Evolutionary conservation across 2,888 invertebrate genomes (phyloP).

Genomic region (Cantharis rustica): DNA sequence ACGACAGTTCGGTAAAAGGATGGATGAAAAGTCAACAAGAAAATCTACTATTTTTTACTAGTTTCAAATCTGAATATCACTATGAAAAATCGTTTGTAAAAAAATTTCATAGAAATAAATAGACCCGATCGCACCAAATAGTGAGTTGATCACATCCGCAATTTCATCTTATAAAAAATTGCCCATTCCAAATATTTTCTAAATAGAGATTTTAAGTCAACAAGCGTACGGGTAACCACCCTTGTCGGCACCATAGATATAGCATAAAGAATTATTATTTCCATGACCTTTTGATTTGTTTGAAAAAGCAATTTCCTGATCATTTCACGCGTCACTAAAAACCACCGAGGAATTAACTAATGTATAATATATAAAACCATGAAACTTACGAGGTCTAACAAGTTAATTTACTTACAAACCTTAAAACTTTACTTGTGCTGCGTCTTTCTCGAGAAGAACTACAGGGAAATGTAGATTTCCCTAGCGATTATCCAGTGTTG

Average conservation of each 20-base stretch:
- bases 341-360: neutral
- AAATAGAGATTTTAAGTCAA: neutral
- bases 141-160: neutral
- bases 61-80: neutral
- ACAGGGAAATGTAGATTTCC: slow-evolving; percentile 12
- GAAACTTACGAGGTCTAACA: slow-evolving; percentile 3
- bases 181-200: neutral
- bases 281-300: neutral
- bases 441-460: slow-evolving; percentile 5
- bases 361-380: neutral
- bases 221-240: neutral
- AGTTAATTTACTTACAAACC: slow-evolving; percentile 7
- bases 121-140: neutral
- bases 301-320: neutral
- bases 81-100: neutral
- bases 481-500: slow-evolving; percentile 15
- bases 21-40: neutral
- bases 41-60: neutral
- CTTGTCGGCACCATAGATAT: neutral
- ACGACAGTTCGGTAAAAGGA: neutral
- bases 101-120: neutral
- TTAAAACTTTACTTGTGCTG: slow-evolving; percentile 3
- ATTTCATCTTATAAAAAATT: neutral
- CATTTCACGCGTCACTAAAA: neutral
- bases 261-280: neutral